These are phyloP conservation scores for Herpailurus yagouaroundi DNA, from an alignment of 2,113 vertebrate species.

Conservation along the genomic window DNA sequence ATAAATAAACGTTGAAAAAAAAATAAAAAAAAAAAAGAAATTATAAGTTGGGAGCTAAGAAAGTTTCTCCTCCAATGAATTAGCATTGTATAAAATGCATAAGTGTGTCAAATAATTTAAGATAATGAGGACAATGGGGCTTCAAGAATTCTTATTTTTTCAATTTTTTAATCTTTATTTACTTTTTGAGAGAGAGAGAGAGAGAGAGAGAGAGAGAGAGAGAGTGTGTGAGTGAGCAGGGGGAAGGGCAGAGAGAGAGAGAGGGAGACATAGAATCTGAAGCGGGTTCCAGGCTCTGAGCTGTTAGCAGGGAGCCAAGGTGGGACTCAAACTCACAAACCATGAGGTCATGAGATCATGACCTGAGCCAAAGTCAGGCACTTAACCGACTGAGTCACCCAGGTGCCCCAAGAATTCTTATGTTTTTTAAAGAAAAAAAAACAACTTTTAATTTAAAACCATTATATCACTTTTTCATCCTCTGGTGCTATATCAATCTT, in stretches of 20 bases:
- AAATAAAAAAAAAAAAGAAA: neutral
- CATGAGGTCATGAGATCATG: too few relatives aligned
- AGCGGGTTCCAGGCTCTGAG: too few relatives aligned
- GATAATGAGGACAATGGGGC: constrained; percentile 55
- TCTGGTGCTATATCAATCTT: constrained; percentile 56
- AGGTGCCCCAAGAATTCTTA: constrained; percentile 50
- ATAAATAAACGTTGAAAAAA: too few relatives aligned
- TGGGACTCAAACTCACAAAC: too few relatives aligned
- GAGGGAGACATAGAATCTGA: too few relatives aligned
- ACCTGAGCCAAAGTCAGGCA: too few relatives aligned
- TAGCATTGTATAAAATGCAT: constrained; percentile 41
- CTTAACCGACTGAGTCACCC: too few relatives aligned
- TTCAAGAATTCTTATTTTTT: constrained; percentile 59
- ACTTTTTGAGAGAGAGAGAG: too few relatives aligned
- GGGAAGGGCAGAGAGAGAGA: too few relatives aligned
- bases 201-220: too few relatives aligned
- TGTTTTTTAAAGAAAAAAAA: constrained; percentile 53
- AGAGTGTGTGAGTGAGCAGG: too few relatives aligned
- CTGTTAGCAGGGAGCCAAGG: too few relatives aligned
- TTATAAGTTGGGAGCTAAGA: constrained; percentile 49
- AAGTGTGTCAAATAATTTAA: constrained; percentile 61
- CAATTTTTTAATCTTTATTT: neutral
- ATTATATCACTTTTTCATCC: constrained; percentile 73
- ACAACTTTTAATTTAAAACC: constrained; percentile 60
- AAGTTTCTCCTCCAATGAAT: constrained; percentile 53